These are phyloP conservation scores for Octopus bimaculoides DNA, from an alignment of 1,140 invertebrate genomes.

Conservation along the genomic window DNA sequence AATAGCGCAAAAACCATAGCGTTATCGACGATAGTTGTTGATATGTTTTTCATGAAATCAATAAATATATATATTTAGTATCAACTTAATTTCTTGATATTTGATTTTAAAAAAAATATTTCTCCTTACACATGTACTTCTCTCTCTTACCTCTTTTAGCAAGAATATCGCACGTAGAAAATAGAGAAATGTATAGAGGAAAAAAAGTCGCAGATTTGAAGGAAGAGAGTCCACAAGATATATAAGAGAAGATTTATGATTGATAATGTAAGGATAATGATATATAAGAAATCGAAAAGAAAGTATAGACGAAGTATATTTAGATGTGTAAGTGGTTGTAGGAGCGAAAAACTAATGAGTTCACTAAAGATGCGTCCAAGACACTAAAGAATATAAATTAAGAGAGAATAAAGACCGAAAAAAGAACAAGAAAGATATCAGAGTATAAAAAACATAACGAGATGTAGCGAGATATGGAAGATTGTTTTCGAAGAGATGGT, in stretches of 20 bases:
- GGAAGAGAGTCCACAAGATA: too few species aligned
- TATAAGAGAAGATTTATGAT: neutral
- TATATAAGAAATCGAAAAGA: too few species aligned
- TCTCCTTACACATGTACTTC: neutral
- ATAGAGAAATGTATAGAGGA: too few species aligned
- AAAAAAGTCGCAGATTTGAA: too few species aligned
- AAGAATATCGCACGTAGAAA: constrained; percentile 1
- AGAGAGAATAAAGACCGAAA: neutral
- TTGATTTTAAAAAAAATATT: neutral
- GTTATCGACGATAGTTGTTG: too few species aligned
- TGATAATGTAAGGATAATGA: neutral
- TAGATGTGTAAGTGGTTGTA: neutral
- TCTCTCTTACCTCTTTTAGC: constrained; percentile 9
- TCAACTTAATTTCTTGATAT: neutral
- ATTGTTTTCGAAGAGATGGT: neutral
- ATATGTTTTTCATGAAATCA: too few species aligned
- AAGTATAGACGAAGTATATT: neutral
- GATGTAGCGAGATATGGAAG: neutral
- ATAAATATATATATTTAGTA: too few species aligned
- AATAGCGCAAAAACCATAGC: too few species aligned
- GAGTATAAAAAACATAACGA: constrained; percentile 5
- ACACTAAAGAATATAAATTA: neutral
- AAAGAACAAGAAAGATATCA: neutral
- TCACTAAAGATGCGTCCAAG: neutral
- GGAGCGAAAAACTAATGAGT: neutral